Base-by-base conservation (phyloP, 2,888 invertebrate species). In the Lasioglossum malachurum region DNA sequence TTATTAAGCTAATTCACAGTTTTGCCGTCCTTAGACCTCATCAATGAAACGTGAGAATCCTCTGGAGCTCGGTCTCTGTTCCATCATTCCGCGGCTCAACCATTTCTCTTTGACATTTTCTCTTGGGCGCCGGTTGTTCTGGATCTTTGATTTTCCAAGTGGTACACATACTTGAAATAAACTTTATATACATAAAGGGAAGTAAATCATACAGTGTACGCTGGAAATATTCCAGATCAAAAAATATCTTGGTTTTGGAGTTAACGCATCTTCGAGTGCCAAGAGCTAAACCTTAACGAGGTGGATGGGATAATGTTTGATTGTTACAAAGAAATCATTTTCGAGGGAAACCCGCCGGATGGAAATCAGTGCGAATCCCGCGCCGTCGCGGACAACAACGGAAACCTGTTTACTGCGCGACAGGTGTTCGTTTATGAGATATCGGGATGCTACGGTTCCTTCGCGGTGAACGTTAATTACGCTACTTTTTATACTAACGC, bases 381-480 rank as follows among this genome's bases (percentile, higher is more conserved):
- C 19, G 38, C 57, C 44, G 31, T 19, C 31, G 72, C 64, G 27
- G 53, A 2, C 31, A 44, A 27, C 27, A 16, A 75, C 49, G 53
- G n/a, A 69, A 83, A 85, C 84, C 75, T 79, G 84, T 85, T 76
- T 23, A 57, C 49, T 27, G 57, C 53, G 73, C 83, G 83, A 83
- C 83, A 83, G 83, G 79, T 85, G 84, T 76, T 64, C 75, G 35
- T 64, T 31, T 38, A 83, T 73, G 78, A 83, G 75, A 79, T 85
- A 79, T 83, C 19, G 75, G 23, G 35, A 46, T 8, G 38, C 27
- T 35, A n/a, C 16, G 38, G 38, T 41, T 53, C 5, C 35, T 16
- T 31, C n/a, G 23, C 67, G 27, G 27, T 10, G 64, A 16, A 41
- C n/a, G 27, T 75, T 78, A 78, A 78, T 71, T 71, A 78, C 27